Evolutionary conservation across 1,140 invertebrate genomes (phyloP).

Genomic region (Metopolophium dirhodum): DNA sequence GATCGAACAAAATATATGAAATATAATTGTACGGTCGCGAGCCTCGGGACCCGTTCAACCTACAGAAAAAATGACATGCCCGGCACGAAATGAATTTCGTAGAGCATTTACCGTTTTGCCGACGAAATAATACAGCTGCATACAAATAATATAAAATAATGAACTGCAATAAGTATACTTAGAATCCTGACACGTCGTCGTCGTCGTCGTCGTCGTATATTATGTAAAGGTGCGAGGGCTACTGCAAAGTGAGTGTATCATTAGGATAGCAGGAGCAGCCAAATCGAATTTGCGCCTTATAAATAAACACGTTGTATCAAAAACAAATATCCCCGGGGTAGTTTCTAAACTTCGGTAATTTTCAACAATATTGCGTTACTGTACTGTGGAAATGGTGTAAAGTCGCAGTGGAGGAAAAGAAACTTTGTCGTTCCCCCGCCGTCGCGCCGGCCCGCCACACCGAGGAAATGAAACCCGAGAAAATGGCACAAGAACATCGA

Average conservation of each 20-base stretch:
- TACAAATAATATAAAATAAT: background rate
- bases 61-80: background rate
- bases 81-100: background rate
- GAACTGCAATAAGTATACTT: background rate
- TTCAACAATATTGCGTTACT: background rate
- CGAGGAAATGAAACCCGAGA: background rate
- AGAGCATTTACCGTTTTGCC: background rate
- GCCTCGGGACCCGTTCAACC: background rate
- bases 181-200: background rate
- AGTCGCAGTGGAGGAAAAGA: background rate
- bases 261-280: background rate
- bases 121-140: background rate
- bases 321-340: slow-evolving; percentile 12
- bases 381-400: background rate
- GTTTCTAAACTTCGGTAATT: slow-evolving; percentile 27
- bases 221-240: background rate
- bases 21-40: background rate
- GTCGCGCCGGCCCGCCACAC: background rate
- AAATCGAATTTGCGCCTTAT: slow-evolving; percentile 23
- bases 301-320: background rate
- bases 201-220: background rate
- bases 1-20: background rate
- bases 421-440: background rate
- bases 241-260: background rate
- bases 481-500: background rate